Base-by-base conservation (phyloP, 2,797 vertebrate genomes). In the Rhodeus uyekii region DNA sequence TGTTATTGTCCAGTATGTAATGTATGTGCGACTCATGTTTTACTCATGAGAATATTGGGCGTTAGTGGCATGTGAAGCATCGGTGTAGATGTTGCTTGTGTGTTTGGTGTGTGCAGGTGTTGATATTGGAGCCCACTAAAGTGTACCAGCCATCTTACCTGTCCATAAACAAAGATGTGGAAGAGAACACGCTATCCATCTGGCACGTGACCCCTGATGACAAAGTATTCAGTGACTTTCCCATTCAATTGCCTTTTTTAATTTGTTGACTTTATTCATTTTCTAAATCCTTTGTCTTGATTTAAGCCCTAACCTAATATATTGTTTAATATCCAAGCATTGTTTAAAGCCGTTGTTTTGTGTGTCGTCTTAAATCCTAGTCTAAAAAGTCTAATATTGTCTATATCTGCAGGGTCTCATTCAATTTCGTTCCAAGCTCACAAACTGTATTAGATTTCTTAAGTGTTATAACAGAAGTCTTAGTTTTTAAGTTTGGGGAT, bases 51-150 rank as follows among this genome's bases (percentile, higher is more conserved):
- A n/a, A n/a, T n/a, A 6, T 19, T 32, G 18, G 9, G 5, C 18
- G 8, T 73, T 8, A 32, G 32, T 19, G 42, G 10, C 44, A 34
- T 72, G 18, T 50, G 8, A 72, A 34, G 32, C 48, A 24, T 16
- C 5, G 32, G 13, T 36, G 46, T n/a, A 16, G 14, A 16, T 16
- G 1, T 24, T 1, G 13, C 7, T 32, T 76, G 53, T 42, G 9
- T 71, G 60, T 76, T n/a, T n/a, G 58, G 6, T 13, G 3, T 77
- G 16, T 69, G 46, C 87, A 99, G 98, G 97, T 99, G 82, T 93
- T 99, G 90, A 99, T 99, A 90, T 90, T 99, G 86, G 98, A 99
- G 91, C 97, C 97, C 80, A 99, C 97, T 44, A 99, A 99, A 95
- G 96, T 99, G 68, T 99, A 99, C 89, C 98, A 97, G 77, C 97